phyloP scores from a whole-genome alignment of 2,888 invertebrate species.

The Hydropsyche betteni region DNA sequence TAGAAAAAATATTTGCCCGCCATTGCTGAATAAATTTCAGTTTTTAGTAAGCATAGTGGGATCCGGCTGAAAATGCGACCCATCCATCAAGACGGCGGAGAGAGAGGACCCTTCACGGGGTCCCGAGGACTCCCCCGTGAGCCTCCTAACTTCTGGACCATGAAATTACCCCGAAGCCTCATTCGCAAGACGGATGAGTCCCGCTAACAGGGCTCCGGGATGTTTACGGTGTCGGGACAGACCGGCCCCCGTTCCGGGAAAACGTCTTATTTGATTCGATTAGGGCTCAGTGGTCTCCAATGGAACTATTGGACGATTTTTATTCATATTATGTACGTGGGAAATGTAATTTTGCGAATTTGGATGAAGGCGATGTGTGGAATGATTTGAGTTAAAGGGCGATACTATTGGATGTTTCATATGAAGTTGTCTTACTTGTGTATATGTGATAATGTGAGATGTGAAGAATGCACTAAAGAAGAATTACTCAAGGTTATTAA shows the following conservation, averaged over 20 bases:
- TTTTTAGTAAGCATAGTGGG: constrained; percentile 49
- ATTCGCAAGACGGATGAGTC: constrained; percentile 52
- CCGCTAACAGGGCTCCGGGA: constrained; percentile 49
- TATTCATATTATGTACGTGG: no score
- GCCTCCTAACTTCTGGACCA: constrained; percentile 48
- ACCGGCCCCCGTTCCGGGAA: constrained; percentile 36
- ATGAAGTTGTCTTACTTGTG: no score
- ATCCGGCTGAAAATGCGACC: constrained; percentile 49
- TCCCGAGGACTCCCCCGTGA: constrained; percentile 31
- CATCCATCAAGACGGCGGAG: constrained; percentile 48
- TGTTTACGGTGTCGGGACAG: constrained; percentile 43
- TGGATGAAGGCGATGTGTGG: no score
- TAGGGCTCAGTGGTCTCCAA: constrained; percentile 41
- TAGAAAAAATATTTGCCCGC: constrained; percentile 28
- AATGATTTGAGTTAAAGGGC: no score
- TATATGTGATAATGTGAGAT: no score
- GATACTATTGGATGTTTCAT: no score
- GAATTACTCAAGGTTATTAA: no score
- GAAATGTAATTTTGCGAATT: no score
- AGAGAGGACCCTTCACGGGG: constrained; percentile 22
- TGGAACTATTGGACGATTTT: not conserved
- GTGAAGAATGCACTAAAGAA: no score
- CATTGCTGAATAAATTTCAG: constrained; percentile 42
- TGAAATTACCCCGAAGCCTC: constrained; percentile 52
- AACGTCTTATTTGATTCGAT: constrained; percentile 52